A percentile compares a stretch with the other conserved stretches of the same genome.
Conservation (phyloP, 2,113 vertebrate species). For the Melospiza melodia region DNA sequence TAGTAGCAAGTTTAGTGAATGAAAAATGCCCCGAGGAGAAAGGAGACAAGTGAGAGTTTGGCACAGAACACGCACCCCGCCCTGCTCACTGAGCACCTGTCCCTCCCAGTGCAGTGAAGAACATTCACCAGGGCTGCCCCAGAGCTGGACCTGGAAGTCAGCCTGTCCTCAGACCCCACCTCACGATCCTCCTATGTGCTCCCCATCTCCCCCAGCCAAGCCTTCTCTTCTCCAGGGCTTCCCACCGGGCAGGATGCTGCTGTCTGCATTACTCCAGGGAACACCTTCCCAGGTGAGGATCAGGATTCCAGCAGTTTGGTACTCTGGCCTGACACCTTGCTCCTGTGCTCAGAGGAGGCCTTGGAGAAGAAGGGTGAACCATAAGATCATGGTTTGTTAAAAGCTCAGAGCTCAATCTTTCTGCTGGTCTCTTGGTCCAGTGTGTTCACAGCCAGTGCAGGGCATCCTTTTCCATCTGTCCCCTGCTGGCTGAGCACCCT, state of each 20-base stretch:
- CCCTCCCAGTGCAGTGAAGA: neutral
- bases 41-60: conserved; percentile 19
- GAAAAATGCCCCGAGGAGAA: conserved; percentile 25
- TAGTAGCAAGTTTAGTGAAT: neutral
- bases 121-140: neutral
- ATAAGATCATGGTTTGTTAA: neutral
- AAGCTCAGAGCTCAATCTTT: neutral
- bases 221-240: neutral
- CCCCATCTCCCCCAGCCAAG: neutral
- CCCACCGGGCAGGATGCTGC: neutral
- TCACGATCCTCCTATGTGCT: neutral
- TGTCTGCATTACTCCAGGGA: neutral
- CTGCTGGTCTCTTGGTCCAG: neutral
- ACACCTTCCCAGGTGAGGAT: neutral
- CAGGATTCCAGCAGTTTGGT: neutral
- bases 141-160: neutral
- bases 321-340: neutral
- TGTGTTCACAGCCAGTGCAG: neutral
- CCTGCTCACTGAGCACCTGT: neutral
- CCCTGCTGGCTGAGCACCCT: neutral
- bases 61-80: neutral
- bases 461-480: neutral
- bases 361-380: neutral
- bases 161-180: neutral
- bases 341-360: neutral